phyloP scores from a whole-genome alignment of 2,888 invertebrate genomes.

The Andrena marginata region DNA sequence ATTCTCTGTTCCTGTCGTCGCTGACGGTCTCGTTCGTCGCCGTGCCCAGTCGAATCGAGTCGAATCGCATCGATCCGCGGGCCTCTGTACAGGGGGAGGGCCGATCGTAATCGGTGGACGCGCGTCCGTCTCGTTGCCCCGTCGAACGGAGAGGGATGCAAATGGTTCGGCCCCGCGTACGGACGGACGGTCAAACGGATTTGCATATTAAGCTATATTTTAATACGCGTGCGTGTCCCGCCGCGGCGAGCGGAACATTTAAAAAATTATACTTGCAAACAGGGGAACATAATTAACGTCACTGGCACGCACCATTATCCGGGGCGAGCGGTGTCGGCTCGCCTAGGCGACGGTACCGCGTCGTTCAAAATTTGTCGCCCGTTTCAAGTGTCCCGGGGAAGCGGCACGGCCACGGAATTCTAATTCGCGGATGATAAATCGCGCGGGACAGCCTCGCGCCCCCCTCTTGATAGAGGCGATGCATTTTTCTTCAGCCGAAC shows the following conservation, averaged over 20 bases:
- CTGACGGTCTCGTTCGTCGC: background rate
- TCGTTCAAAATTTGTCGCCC: constrained; percentile 58
- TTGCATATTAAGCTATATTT: constrained; percentile 78
- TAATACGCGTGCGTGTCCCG: constrained; percentile 77
- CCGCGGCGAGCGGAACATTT: constrained; percentile 72
- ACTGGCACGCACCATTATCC: constrained; percentile 80
- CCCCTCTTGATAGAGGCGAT: background rate
- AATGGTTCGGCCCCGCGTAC: constrained; percentile 41
- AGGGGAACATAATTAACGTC: constrained; percentile 79
- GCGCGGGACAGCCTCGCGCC: constrained; percentile 7
- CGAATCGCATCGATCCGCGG: constrained; percentile 9
- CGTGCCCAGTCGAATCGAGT: background rate
- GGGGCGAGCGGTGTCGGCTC: constrained; percentile 35
- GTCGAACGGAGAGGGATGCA: constrained; percentile 41
- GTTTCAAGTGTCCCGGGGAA: background rate
- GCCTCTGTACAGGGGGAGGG: background rate
- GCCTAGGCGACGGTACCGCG: constrained; percentile 37
- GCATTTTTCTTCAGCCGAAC: constrained; percentile 24
- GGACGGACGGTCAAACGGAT: constrained; percentile 72
- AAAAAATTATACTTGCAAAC: constrained; percentile 82
- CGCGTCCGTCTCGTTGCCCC: constrained; percentile 18
- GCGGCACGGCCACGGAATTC: constrained; percentile 39
- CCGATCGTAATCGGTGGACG: constrained; percentile 24
- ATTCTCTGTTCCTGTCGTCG: constrained; percentile 9
- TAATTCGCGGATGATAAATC: constrained; percentile 49